A percentile compares a stretch with the other conserved stretches of the same genome.
Evolutionary conservation across 30 jellyfish, hydroid and myxozoan genomes (phyloP).

Genomic region (Rhopilema esculentum): DNA sequence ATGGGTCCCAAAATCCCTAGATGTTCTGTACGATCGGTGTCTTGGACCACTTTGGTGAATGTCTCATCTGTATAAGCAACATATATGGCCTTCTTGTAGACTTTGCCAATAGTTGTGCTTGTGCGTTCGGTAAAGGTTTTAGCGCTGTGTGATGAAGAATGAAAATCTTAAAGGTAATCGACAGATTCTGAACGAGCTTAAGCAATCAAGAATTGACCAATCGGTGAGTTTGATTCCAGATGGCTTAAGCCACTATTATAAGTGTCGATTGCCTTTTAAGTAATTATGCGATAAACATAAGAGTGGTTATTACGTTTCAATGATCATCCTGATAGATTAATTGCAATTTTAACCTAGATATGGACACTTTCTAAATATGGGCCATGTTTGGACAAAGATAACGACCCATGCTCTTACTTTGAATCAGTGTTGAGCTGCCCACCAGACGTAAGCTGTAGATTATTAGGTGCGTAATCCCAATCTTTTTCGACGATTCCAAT

Average conservation of each 20-base stretch:
- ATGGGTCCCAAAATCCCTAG: slow-evolving; percentile 75
- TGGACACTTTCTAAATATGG: neutral
- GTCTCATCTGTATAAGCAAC: slow-evolving; percentile 57
- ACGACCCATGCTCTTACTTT: slow-evolving; percentile 1
- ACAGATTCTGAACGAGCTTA: no score
- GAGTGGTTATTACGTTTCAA: no score
- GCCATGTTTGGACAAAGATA: neutral
- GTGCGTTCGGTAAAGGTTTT: slow-evolving; percentile 45
- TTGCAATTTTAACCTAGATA: no score
- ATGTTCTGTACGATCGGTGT: slow-evolving; percentile 43
- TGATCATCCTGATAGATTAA: no score
- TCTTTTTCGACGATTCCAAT: slow-evolving; percentile 70
- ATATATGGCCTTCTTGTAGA: slow-evolving; percentile 73
- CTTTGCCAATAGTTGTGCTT: slow-evolving; percentile 47
- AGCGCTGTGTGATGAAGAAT: slow-evolving; percentile 10
- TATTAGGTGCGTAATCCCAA: slow-evolving; percentile 78
- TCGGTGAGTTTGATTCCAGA: no score
- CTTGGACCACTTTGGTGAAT: slow-evolving; percentile 17
- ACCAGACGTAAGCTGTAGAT: slow-evolving; percentile 40
- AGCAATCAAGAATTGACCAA: no score
- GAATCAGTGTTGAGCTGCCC: slow-evolving; percentile 10
- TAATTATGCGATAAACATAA: no score
- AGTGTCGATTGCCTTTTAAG: no score
- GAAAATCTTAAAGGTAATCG: neutral
- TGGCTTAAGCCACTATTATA: no score